A percentile compares a stretch with the other conserved stretches of the same genome.
Conservation (phyloP, 2,888 invertebrate species). For the Troides oblongomaculatus region DNA sequence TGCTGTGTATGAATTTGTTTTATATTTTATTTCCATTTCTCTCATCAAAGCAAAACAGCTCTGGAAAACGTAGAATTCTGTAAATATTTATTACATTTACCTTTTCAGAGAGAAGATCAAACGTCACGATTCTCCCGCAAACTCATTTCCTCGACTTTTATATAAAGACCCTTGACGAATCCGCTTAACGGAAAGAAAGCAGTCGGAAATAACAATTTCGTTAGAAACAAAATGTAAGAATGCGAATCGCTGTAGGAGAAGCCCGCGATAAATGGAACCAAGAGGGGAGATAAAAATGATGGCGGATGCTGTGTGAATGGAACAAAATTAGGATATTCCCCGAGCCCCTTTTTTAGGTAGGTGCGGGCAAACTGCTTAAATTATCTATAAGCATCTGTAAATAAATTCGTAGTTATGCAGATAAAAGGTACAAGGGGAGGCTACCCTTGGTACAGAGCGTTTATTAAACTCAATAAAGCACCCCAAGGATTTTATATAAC, state of each 20-base stretch:
- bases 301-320: constrained; percentile 74
- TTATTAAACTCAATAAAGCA: constrained; percentile 32
- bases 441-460: constrained; percentile 29
- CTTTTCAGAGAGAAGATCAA: constrained; percentile 59
- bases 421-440: constrained; percentile 33
- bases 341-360: constrained; percentile 58
- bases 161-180: constrained; percentile 66
- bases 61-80: constrained; percentile 26
- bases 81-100: constrained; percentile 48
- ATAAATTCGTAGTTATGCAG: constrained; percentile 45
- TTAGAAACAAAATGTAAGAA: constrained; percentile 74
- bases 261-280: constrained; percentile 73
- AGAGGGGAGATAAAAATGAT: constrained; percentile 78
- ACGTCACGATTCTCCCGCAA: constrained; percentile 58
- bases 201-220: constrained; percentile 77
- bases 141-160: constrained; percentile 73
- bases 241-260: constrained; percentile 65
- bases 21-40: constrained; percentile 19
- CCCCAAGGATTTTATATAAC: constrained; percentile 30
- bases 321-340: constrained; percentile 75
- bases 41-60: constrained; percentile 21
- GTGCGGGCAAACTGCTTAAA: constrained; percentile 59
- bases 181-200: constrained; percentile 72
- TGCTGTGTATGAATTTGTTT: constrained; percentile 8
- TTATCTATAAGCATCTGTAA: constrained; percentile 59